phyloP scores from a whole-genome alignment of 2,113 vertebrate species.

The Xenotilapia flavipinnis region DNA sequence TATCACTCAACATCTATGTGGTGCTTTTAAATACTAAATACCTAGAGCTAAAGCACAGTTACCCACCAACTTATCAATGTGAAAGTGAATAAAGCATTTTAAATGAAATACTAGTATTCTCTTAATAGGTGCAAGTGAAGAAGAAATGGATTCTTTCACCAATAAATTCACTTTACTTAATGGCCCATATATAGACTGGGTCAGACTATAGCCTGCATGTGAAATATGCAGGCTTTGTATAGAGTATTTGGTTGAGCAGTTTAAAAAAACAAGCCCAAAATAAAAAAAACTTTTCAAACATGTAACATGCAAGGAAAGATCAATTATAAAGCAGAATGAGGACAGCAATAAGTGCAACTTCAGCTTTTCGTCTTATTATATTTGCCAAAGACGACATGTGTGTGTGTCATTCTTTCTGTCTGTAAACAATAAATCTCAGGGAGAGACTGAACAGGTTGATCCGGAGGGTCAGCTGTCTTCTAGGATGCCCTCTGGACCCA shows the following conservation, averaged over 20 bases:
- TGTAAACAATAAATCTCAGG: not conserved
- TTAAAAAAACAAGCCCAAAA: not conserved
- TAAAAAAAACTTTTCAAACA: not conserved
- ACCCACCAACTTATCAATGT: not conserved
- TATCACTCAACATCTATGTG: not conserved
- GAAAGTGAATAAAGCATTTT: not conserved
- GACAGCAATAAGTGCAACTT: not conserved
- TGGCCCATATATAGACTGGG: not conserved
- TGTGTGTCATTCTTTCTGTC: not conserved
- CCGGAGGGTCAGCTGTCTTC: fast-evolving
- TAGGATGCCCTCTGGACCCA: not conserved
- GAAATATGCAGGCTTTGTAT: not conserved
- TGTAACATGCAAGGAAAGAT: not conserved
- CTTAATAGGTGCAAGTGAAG: not conserved
- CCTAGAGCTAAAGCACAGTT: not conserved
- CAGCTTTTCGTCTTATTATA: fast-evolving
- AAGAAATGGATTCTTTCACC: not conserved
- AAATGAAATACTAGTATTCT: not conserved
- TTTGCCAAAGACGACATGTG: not conserved
- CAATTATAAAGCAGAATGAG: not conserved
- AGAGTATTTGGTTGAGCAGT: not conserved
- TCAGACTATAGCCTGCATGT: not conserved
- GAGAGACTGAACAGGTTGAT: not conserved
- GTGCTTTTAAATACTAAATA: not conserved
- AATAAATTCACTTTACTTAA: not conserved